Percentiles rank a stretch among this genome's conserved stretches.
Conservation (phyloP, 2,113 vertebrate genomes). For the Arvicanthis niloticus region DNA sequence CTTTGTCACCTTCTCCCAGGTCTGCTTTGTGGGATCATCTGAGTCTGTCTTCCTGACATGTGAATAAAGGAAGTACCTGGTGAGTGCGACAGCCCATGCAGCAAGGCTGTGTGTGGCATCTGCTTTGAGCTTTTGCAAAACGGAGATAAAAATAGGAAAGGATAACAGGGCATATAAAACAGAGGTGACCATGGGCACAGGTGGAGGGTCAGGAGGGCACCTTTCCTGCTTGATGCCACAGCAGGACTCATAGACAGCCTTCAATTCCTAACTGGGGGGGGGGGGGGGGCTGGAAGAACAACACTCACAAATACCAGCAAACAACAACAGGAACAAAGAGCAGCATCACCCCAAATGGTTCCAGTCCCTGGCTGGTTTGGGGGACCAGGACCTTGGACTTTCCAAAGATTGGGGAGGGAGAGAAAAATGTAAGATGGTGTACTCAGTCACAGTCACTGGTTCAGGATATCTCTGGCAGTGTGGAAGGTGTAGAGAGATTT, state of each 20-base stretch:
- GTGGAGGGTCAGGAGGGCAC: rapidly evolving
- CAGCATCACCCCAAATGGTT: background rate
- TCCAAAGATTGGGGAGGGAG: no score
- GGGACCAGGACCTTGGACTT: no score
- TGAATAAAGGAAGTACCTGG: no score
- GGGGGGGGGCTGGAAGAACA: no score
- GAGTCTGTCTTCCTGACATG: no score
- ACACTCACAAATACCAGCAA: background rate
- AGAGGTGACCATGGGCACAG: background rate
- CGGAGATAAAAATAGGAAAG: background rate
- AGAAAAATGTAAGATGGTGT: background rate
- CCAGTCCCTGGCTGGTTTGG: background rate
- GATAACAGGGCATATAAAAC: rapidly evolving
- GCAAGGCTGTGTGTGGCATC: background rate
- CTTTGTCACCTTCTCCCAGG: background rate
- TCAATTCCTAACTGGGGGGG: background rate
- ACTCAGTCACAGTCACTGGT: rapidly evolving
- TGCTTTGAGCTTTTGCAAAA: background rate
- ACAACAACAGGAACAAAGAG: background rate
- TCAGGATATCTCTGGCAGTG: background rate
- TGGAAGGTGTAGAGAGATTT: background rate
- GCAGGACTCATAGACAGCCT: background rate
- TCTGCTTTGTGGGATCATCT: background rate
- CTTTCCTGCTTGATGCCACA: background rate
- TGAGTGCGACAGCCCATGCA: background rate